A percentile compares a stretch with the other conserved stretches of the same genome.
These are phyloP conservation scores for Thomomys bottae DNA, from an alignment of 2,113 vertebrate species.

Conservation along the genomic window DNA sequence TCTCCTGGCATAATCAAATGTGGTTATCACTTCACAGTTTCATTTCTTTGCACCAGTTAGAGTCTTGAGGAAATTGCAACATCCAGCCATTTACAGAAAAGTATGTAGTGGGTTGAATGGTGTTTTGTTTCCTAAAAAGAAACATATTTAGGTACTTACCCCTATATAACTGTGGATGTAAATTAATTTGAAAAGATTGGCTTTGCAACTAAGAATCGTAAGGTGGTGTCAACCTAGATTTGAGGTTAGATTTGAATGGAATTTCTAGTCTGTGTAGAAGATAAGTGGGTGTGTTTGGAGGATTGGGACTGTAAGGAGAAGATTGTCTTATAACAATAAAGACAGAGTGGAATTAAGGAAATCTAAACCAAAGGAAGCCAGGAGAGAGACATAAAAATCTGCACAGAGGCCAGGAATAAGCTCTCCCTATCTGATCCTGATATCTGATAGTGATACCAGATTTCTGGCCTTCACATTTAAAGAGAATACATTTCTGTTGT, in stretches of 20 bases:
- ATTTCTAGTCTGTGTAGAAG: background rate
- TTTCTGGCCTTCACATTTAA: background rate
- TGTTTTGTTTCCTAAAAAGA: background rate
- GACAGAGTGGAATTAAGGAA: background rate
- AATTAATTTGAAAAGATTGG: background rate
- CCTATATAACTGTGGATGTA: background rate
- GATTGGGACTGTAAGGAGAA: background rate
- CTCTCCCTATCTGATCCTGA: background rate
- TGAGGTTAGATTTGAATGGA: background rate
- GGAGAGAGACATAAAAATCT: background rate
- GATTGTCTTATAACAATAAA: background rate
- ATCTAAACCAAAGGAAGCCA: background rate
- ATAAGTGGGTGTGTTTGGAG: background rate
- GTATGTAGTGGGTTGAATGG: background rate
- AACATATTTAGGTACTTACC: background rate
- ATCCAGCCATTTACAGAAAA: background rate
- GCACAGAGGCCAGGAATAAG: background rate
- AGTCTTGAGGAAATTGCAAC: background rate
- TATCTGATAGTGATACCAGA: background rate
- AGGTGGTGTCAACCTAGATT: background rate
- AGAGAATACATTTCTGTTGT: background rate
- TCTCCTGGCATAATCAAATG: background rate
- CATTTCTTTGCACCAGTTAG: background rate
- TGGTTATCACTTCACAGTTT: background rate
- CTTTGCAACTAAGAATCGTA: background rate